phyloP scores from a whole-genome alignment of 2,797 vertebrate genomes.

The Distichodus sexfasciatus region DNA sequence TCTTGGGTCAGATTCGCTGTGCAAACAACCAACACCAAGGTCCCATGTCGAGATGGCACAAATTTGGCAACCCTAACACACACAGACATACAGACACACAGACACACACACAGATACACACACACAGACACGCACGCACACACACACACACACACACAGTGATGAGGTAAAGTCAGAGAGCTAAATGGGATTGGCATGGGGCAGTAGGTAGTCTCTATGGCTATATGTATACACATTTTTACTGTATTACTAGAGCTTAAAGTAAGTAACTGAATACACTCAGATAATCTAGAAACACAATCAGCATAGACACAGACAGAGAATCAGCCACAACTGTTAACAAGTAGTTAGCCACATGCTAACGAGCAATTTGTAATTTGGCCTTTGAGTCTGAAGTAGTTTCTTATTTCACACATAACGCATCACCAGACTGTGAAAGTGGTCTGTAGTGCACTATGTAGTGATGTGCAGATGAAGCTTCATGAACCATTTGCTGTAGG shows the following conservation, averaged over 20 bases:
- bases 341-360: too few relatives aligned
- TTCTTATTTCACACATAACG: too few relatives aligned
- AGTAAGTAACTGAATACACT: slow-evolving; percentile 54
- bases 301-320: not conserved
- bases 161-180: not conserved
- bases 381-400: too few relatives aligned
- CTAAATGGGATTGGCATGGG: not conserved
- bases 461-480: too few relatives aligned
- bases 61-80: too few relatives aligned
- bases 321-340: not conserved
- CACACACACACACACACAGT: not conserved
- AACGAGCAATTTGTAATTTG: too few relatives aligned
- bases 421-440: too few relatives aligned
- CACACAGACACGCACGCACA: not conserved
- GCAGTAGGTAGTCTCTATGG: slow-evolving; percentile 56
- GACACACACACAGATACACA: not conserved
- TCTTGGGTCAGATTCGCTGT: too few relatives aligned
- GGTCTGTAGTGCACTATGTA: too few relatives aligned
- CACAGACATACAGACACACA: not conserved
- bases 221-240: not conserved
- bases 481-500: too few relatives aligned
- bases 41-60: too few relatives aligned
- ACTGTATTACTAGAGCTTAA: slow-evolving; percentile 58
- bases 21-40: too few relatives aligned
- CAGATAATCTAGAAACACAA: not conserved